phyloP scores from a whole-genome alignment of 2,113 vertebrate species.

The Cyanoramphus novaezelandiae region DNA sequence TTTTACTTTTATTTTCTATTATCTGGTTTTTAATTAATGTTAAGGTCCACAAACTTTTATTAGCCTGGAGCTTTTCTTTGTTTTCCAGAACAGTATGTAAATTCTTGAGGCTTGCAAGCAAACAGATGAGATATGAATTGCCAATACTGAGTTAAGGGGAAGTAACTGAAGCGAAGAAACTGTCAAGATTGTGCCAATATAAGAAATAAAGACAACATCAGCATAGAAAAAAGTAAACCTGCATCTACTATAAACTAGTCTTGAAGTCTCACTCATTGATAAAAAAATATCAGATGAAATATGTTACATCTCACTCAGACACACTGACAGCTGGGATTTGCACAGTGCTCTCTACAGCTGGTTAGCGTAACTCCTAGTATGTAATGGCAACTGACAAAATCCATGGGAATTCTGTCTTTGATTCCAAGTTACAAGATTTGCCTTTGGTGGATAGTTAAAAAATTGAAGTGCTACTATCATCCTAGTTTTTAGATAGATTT shows the following conservation, averaged over 20 bases:
- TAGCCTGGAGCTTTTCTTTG: background rate
- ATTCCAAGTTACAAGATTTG: background rate
- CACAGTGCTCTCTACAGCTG: background rate
- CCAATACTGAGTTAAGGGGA: background rate
- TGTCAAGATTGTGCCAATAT: background rate
- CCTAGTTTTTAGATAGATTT: background rate
- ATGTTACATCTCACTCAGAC: background rate
- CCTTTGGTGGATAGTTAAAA: background rate
- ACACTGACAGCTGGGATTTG: background rate
- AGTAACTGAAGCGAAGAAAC: background rate
- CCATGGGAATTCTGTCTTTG: background rate
- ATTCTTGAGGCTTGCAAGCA: background rate
- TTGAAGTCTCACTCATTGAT: background rate
- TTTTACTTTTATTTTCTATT: background rate
- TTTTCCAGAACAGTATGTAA: background rate
- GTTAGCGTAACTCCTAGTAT: background rate
- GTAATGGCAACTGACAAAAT: background rate
- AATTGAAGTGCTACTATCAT: background rate
- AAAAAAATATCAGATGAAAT: background rate
- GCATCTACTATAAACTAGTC: background rate
- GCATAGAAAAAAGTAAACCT: background rate
- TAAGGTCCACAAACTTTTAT: background rate
- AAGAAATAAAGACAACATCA: background rate
- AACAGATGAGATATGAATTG: background rate
- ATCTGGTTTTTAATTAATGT: background rate